Evolutionary conservation across 2,797 vertebrate species (phyloP).

Genomic region (Fistularia commersonii): DNA sequence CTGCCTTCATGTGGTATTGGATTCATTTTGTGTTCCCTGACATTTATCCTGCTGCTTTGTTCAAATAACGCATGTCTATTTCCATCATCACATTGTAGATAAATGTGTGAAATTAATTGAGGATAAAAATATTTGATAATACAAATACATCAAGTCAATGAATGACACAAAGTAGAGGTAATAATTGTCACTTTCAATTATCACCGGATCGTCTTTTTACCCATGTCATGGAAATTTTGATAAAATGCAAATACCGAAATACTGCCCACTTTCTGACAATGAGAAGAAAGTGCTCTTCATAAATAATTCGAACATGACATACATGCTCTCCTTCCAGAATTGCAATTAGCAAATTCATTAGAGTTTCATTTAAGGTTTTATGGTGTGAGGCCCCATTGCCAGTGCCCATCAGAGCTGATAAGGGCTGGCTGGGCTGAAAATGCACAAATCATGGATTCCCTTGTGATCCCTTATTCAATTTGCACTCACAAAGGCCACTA

Average conservation of each 20-base stretch:
- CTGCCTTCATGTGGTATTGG: conserved; percentile 57
- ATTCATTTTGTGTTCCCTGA: conserved; percentile 35
- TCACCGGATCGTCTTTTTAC: too few relatives aligned
- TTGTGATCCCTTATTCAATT: conserved; percentile 22
- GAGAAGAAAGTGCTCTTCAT: too few relatives aligned
- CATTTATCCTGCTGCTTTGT: conserved; percentile 30
- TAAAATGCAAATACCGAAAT: too few relatives aligned
- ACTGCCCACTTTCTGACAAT: conserved; percentile 3
- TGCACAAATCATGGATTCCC: conserved; percentile 18
- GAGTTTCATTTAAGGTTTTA: conserved; percentile 73
- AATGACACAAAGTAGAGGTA: too few relatives aligned
- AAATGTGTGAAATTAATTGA: neutral
- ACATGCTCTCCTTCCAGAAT: conserved; percentile 73
- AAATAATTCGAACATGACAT: conserved; percentile 13
- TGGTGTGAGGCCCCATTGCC: conserved; percentile 72
- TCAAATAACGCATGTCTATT: conserved; percentile 6
- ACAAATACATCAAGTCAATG: too few relatives aligned
- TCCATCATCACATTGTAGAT: conserved; percentile 5
- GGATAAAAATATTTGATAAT: too few relatives aligned
- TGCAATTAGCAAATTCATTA: conserved; percentile 82
- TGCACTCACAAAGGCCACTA: conserved; percentile 16
- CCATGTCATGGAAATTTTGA: too few relatives aligned
- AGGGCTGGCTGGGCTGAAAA: conserved; percentile 56
- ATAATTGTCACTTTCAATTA: too few relatives aligned
- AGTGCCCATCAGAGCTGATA: conserved; percentile 84